Conservation (phyloP, 2,888 invertebrate species). For the Sthenelais limicola region DNA sequence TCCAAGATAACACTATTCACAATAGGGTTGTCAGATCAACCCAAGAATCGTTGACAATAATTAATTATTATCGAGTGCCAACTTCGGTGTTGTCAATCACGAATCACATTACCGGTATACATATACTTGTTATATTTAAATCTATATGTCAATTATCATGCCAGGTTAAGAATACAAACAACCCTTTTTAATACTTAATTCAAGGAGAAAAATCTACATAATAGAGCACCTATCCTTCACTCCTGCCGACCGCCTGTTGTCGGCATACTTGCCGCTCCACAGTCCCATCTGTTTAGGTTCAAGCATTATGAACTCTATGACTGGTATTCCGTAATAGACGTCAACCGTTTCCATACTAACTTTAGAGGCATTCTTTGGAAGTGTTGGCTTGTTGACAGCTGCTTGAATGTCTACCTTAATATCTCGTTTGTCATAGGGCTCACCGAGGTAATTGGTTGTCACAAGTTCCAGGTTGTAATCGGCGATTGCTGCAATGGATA, state of each 20-base stretch:
- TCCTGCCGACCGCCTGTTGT: conserved; percentile 58
- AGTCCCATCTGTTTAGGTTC: conserved; percentile 63
- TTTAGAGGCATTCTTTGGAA: conserved; percentile 60
- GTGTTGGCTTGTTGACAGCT: conserved; percentile 57
- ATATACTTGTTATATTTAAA: too few relatives aligned
- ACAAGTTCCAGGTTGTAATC: conserved; percentile 67
- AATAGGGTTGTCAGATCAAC: too few relatives aligned
- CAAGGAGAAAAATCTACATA: too few relatives aligned
- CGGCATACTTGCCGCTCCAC: conserved; percentile 63
- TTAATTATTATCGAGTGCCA: too few relatives aligned
- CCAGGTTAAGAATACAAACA: too few relatives aligned
- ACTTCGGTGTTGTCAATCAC: too few relatives aligned
- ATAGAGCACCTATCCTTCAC: conserved; percentile 60
- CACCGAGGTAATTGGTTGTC: conserved; percentile 68
- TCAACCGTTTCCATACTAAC: conserved; percentile 51
- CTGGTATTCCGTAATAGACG: conserved; percentile 61
- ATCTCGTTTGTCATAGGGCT: conserved; percentile 58
- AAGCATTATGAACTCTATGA: conserved; percentile 67
- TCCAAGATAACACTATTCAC: too few relatives aligned
- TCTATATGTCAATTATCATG: too few relatives aligned
- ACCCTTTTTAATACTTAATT: too few relatives aligned
- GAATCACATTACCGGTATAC: too few relatives aligned
- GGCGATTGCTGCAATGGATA: conserved; percentile 61
- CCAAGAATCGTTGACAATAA: too few relatives aligned
- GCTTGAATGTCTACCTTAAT: conserved; percentile 57